Conservation (phyloP, 2,797 vertebrate genomes). For the Zalophus californianus region DNA sequence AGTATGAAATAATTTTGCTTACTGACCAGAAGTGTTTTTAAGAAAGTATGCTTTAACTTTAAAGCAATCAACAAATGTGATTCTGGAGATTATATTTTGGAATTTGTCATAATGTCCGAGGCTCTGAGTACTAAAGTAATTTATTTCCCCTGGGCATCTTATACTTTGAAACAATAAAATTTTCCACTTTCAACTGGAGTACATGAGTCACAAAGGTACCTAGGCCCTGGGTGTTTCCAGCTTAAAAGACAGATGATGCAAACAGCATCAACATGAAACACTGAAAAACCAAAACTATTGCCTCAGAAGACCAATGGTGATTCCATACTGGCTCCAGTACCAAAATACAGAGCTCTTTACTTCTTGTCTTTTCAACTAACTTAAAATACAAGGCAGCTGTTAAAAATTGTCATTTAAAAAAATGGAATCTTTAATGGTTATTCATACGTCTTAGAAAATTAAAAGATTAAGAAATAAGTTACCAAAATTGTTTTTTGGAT, state of each 20-base stretch:
- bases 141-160: background rate
- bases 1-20: background rate
- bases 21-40: background rate
- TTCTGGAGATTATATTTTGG: background rate
- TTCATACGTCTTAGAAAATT: background rate
- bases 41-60: background rate
- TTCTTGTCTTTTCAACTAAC: background rate
- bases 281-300: no score
- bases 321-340: background rate
- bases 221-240: background rate
- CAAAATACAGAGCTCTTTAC: background rate
- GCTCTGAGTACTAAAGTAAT: background rate
- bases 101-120: background rate
- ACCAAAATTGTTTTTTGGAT: background rate
- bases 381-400: background rate
- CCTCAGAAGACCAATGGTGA: background rate
- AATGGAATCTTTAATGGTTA: background rate
- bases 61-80: background rate
- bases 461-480: background rate
- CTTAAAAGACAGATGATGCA: background rate
- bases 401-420: background rate
- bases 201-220: background rate
- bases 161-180: conserved; percentile 3
- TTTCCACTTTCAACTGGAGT: background rate
- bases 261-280: background rate